A percentile compares a stretch with the other conserved stretches of the same genome.
These are phyloP conservation scores for Molossus molossus DNA, from an alignment of 2,797 vertebrate genomes.

Conservation along the genomic window DNA sequence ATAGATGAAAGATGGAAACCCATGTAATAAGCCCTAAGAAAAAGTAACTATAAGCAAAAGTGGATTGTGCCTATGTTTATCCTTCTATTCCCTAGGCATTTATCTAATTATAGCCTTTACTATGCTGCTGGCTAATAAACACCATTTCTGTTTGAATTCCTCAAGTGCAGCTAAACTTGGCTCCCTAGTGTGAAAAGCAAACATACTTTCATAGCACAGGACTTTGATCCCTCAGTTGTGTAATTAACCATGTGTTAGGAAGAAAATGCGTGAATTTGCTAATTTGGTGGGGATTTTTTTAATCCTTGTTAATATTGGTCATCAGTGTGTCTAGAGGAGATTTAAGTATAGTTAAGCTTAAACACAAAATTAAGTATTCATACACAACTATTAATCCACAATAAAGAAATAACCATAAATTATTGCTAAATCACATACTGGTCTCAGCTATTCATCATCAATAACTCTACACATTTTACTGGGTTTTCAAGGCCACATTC, in stretches of 20 bases:
- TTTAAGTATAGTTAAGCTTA: constrained; percentile 28
- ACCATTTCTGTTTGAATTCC: constrained; percentile 74
- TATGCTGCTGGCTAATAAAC: constrained; percentile 62
- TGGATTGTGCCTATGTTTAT: constrained; percentile 22
- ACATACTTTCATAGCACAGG: constrained; percentile 65
- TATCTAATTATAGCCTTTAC: constrained; percentile 67
- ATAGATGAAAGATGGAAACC: constrained; percentile 25
- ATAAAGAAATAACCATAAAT: constrained; percentile 56
- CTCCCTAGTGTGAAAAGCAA: constrained; percentile 74
- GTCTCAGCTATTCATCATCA: constrained; percentile 21
- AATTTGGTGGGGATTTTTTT: constrained; percentile 43
- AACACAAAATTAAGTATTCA: constrained; percentile 56
- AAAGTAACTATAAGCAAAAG: constrained; percentile 21
- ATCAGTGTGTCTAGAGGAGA: constrained; percentile 32
- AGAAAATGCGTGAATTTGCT: constrained; percentile 68
- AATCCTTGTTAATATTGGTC: constrained; percentile 20
- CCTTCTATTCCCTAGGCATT: constrained; percentile 35
- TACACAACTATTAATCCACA: background rate
- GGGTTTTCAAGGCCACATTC: background rate
- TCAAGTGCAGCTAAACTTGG: constrained; percentile 70
- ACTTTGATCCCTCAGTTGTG: constrained; percentile 66
- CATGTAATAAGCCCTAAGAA: background rate
- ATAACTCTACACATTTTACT: constrained; percentile 44
- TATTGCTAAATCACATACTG: constrained; percentile 55
- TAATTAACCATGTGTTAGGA: constrained; percentile 59